phyloP scores from a whole-genome alignment of 2,113 vertebrate genomes.

The Galbula dea region DNA sequence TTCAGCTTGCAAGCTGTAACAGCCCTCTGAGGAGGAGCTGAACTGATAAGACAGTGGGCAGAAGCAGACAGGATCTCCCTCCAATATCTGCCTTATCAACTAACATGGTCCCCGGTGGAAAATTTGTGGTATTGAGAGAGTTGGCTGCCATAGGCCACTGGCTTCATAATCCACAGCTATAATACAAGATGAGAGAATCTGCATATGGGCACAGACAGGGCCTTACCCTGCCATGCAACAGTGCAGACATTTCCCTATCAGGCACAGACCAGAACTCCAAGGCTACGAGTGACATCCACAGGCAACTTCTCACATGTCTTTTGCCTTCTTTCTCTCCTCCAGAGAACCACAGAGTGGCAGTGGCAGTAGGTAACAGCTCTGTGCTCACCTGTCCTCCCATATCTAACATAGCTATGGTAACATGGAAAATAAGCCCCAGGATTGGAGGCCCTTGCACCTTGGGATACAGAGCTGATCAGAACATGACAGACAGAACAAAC shows the following conservation, averaged over 20 bases:
- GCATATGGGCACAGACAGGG: neutral
- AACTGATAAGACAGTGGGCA: neutral
- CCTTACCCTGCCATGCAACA: fast-evolving
- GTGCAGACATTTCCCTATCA: neutral
- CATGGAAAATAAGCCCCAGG: slow-evolving; percentile 8
- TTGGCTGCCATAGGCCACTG: neutral
- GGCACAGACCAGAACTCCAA: neutral
- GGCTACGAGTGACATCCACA: neutral
- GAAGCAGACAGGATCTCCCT: neutral
- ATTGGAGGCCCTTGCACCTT: neutral
- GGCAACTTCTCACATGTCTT: neutral
- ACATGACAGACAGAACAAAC: neutral
- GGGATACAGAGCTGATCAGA: neutral
- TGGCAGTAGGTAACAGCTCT: neutral
- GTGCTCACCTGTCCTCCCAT: neutral
- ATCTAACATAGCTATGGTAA: fast-evolving
- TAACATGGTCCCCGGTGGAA: neutral
- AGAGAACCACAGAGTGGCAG: neutral
- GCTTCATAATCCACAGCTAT: neutral
- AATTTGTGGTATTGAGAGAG: neutral
- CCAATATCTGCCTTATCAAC: neutral
- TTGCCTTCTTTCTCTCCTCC: neutral
- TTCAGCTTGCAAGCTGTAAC: neutral
- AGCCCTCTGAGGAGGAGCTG: neutral
- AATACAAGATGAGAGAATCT: neutral